Evolutionary conservation across 1,140 invertebrate genomes (phyloP), one percentile per base, ranked within the genome.

Genomic region (Carcinoscorpius rotundicauda): DNA sequence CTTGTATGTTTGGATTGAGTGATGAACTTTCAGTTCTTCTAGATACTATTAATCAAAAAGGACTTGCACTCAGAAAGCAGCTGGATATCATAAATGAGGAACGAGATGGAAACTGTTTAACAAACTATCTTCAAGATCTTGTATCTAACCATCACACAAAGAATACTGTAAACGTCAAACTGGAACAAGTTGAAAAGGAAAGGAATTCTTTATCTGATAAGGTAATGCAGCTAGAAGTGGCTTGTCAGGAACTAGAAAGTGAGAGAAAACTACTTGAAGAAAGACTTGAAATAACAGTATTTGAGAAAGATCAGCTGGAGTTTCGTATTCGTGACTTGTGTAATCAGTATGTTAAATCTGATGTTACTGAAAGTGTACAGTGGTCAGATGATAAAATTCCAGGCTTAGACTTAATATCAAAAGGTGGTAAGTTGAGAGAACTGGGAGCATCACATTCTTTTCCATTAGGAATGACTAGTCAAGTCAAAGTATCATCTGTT

Each of bases 291-390:
- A 8, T 55, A 55, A n/a, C n/a, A 8, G 1, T 55, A 55, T 8
- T n/a, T n/a, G 53, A 55, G n/a, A 55, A 55, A n/a, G n/a, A 55
- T 8, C 53, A 55, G 53, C 53, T 55, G 53, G 53, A 55, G n/a
- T 8, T 6, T 55, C 6, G 6, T n/a, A 55, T 55, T 55, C 53
- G n/a, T n/a, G 53, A 55, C 6, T 3, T 55, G 3, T n/a, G n/a
- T n/a, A 55, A 55, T 8, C 6, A 55, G n/a, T 55, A 8, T n/a
- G 53, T 55, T 55, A 55, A 55, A 55, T 55, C 6, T 55, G 6
- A 55, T 6, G n/a, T 55, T 6, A 55, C 53, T 8, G 6, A 6
- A n/a, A n/a, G 6, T 55, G 6, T n/a, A 6, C 6, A 55, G 53
- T 8, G n/a, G 53, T 6, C 53, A n/a, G 53, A n/a, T n/a, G 53